Evolutionary conservation across 1,140 invertebrate species (phyloP), one percentile per base, ranked within the genome.

Genomic region (Bombyx mori): DNA sequence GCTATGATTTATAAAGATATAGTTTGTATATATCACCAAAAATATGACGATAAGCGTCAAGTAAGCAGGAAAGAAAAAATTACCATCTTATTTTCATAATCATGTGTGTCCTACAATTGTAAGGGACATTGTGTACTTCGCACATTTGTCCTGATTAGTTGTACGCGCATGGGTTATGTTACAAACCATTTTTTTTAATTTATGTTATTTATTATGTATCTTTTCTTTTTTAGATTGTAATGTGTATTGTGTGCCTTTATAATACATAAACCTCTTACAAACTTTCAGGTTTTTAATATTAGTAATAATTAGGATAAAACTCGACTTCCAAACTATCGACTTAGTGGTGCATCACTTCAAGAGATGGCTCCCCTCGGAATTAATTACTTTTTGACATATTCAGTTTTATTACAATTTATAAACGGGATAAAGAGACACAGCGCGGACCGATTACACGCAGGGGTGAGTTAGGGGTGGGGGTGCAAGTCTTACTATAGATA

Each of bases 311-410:
- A 5, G 7, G 7, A 6, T 2, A 8, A 1, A 49, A 7, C 12
- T 26, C 22, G n/a, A 49, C 43, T 61, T 57, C 54, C 57, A 62
- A 60, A 63, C 58, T 53, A 56, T 55, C 42, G 1, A 56, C 54
- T 63, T 58, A 54, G 65, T 53, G 56, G 43, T 46, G 43, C 75
- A 73, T 65, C 77, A 63, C 79, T 79, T 62, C n/a, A 63, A 67
- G 68, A 69, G 70, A 74, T 68, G 69, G 48, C 63, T 58, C 55
- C 71, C 58, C 68, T 66, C 61, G 61, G 76, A 77, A 79, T 82
- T 82, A 82, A 82, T 82, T 82, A 82, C 74, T 79, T 80, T 80
- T 77, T 75, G 79, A 77, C 79, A 74, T 79, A 80, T 82, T 80
- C 77, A 73, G 67, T 82, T 80, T 79, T 79, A 82, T 80, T 77